A percentile compares a stretch with the other conserved stretches of the same genome.
Evolutionary conservation across 92 coral and sea anemone species (phyloP).

Genomic region (Montipora capitata): DNA sequence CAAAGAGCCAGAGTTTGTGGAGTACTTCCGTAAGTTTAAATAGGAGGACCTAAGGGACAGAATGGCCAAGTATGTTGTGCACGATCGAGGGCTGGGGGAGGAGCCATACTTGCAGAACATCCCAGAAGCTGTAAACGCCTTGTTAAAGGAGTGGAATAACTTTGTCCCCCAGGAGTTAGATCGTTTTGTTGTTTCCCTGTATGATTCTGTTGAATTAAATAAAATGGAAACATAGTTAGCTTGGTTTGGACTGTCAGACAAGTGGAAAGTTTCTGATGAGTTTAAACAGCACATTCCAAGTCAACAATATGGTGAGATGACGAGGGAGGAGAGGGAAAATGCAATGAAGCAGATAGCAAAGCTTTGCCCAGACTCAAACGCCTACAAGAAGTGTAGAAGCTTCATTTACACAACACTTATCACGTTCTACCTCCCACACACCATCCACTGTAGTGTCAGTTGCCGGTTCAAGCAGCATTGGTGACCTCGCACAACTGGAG

Average conservation of each 20-base stretch:
- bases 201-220: conserved; percentile 31
- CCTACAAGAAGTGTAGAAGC: conserved; percentile 65
- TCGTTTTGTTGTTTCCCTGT: conserved; percentile 40
- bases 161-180: conserved; percentile 54
- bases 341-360: conserved; percentile 59
- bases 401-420: conserved; percentile 48
- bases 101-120: conserved; percentile 60
- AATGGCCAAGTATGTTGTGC: conserved; percentile 60
- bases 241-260: conserved; percentile 56
- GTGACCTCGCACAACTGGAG: conserved; percentile 60
- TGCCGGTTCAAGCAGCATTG: conserved; percentile 35
- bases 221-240: conserved; percentile 35
- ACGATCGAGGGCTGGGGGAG: conserved; percentile 41
- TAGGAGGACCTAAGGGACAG: conserved; percentile 57
- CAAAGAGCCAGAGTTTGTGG: conserved; percentile 52
- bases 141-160: conserved; percentile 53
- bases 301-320: conserved; percentile 55
- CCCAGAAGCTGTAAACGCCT: conserved; percentile 36
- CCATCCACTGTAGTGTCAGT: conserved; percentile 31
- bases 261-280: conserved; percentile 53
- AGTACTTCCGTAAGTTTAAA: conserved; percentile 51
- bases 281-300: conserved; percentile 54
- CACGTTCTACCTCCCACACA: conserved; percentile 57
- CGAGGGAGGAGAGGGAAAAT: conserved; percentile 60
- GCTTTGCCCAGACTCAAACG: conserved; percentile 68